These are phyloP conservation scores for Mus pahari DNA, from an alignment of 2,113 vertebrate genomes.

Conservation along the genomic window DNA sequence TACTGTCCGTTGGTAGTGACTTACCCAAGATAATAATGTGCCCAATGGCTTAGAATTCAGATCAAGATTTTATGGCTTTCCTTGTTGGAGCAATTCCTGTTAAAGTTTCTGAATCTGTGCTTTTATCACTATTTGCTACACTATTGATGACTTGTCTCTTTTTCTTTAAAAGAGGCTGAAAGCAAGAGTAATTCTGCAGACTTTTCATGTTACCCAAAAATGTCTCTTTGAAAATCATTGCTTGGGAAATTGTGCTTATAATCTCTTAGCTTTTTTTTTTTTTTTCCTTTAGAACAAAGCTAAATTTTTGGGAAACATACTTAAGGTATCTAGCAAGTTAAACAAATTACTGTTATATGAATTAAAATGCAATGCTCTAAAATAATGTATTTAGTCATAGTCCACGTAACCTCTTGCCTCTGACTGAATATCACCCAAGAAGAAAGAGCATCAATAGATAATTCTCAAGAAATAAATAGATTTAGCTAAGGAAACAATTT, in stretches of 20 bases:
- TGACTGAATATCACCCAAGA: background rate
- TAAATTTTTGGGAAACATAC: background rate
- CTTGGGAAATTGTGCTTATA: background rate
- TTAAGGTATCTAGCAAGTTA: background rate
- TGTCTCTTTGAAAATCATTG: background rate
- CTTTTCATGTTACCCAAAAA: background rate
- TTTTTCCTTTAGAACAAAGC: background rate
- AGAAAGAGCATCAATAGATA: background rate
- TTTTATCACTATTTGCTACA: background rate
- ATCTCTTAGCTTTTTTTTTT: background rate
- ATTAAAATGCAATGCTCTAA: background rate
- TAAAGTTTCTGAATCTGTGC: background rate
- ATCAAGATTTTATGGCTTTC: background rate
- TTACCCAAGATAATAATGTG: background rate
- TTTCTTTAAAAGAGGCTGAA: background rate
- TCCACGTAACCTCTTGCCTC: background rate
- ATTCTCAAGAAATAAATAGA: background rate
- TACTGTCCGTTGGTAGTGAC: background rate
- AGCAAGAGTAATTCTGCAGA: background rate
- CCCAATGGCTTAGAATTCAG: background rate
- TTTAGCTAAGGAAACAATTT: background rate
- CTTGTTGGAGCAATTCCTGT: background rate
- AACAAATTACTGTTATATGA: background rate
- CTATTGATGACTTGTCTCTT: background rate
- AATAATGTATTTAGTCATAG: background rate